phyloP scores from a whole-genome alignment of 2,888 invertebrate species.

The Nymphalis c-album region DNA sequence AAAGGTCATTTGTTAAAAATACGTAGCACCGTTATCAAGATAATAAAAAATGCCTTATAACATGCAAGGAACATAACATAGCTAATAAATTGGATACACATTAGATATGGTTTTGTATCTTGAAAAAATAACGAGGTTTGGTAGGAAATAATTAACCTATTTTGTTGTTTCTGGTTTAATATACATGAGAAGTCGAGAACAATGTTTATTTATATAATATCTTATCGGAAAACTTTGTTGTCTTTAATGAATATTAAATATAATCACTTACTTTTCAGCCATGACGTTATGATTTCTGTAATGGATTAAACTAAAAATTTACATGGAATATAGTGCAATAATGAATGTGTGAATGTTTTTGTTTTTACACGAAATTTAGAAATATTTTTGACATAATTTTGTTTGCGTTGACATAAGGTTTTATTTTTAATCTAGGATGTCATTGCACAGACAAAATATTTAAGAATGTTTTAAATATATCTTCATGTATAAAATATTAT shows the following conservation, averaged over 20 bases:
- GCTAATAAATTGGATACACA: slow-evolving; percentile 9
- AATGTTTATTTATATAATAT: slow-evolving; percentile 54
- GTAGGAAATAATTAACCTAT: slow-evolving; percentile 21
- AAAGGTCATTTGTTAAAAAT: slow-evolving; percentile 21
- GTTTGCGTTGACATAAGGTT: slow-evolving; percentile 76
- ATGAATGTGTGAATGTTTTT: slow-evolving; percentile 56
- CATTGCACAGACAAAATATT: slow-evolving; percentile 17
- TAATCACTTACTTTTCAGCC: slow-evolving; percentile 72
- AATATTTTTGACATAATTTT: slow-evolving; percentile 77
- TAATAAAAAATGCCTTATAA: slow-evolving; percentile 8
- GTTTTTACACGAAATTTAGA: slow-evolving; percentile 76
- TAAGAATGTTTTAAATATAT: neutral
- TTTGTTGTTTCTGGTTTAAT: slow-evolving; percentile 18
- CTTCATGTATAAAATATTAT: neutral
- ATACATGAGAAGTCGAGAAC: slow-evolving; percentile 19
- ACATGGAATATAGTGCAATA: slow-evolving; percentile 65
- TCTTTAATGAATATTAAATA: slow-evolving; percentile 47
- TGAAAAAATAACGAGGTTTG: slow-evolving; percentile 14
- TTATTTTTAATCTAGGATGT: slow-evolving; percentile 32
- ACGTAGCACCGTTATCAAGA: slow-evolving; percentile 5
- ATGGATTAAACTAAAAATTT: slow-evolving; percentile 50
- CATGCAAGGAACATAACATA: slow-evolving; percentile 17
- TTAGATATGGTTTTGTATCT: slow-evolving; percentile 2
- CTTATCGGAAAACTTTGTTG: slow-evolving; percentile 46
- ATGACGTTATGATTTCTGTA: slow-evolving; percentile 56